Base-by-base conservation (phyloP, 2,113 vertebrate genomes). In the Macaca nemestrina region DNA sequence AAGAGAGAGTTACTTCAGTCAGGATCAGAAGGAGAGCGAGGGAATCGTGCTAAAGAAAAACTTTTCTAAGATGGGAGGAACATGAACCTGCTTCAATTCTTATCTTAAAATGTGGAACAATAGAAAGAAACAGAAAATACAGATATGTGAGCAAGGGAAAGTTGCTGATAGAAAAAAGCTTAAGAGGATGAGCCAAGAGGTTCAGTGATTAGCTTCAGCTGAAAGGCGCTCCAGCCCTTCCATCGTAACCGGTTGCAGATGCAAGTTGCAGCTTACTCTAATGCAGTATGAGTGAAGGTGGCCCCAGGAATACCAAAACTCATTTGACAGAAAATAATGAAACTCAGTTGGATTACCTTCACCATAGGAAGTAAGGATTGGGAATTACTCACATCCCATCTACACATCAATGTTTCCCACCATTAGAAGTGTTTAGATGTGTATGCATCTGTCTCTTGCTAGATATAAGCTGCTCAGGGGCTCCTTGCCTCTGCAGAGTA, bases 171-270 rank as follows among this genome's bases (percentile, higher is more conserved):
- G 45, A 59, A 23, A 68, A 27, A 18, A 18, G 43, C 25, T 16
- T 9, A 43, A 86, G 57, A 76, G 25, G 64, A 20, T 64, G 76
- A 40, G 73, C 50, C 45, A 1, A 50, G 16, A 45, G 11, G 12
- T 30, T 14, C 25, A 23, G 17, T 32, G 20, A 48, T 4, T 6
- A 73, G 61, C 25, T 61, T 67, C 73, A 45, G 23, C 16, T 57
- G 14, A 52, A 20, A 45, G 16, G 6, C 16, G 0, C 4, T 48
- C 57, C 18, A 43, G 30, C 22, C 23, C 57, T 67, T 57, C 68
- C 32, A 25, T 0, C 0, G 0, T 2, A 48, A 35, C 12, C 0
- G 16, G 3, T 20, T 43, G 23, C 43, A 45, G 87, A 43, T 5
- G 3, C 13, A 59, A 45, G 45, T 35, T 68, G 32, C 84, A 89